Conservation (phyloP, 2,113 vertebrate genomes). For the Cettia cetti region DNA sequence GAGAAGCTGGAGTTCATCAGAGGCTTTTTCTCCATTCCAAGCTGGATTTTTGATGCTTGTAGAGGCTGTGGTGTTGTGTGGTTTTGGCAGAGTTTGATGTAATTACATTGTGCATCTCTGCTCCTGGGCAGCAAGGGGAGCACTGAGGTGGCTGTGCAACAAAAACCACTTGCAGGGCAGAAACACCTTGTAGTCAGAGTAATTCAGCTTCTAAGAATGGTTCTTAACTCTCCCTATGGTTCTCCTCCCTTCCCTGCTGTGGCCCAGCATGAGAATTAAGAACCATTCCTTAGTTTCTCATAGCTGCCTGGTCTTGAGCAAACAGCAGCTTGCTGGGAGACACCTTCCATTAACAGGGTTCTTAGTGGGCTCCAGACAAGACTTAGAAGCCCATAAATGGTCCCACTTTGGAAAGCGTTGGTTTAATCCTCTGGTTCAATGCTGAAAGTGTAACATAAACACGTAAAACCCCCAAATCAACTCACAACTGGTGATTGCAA, state of each 20-base stretch:
- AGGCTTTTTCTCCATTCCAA: not conserved
- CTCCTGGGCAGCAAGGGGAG: not conserved
- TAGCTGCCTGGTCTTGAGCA: not conserved
- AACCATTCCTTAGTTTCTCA: not conserved
- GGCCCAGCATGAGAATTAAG: not conserved
- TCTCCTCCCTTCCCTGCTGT: fast-evolving
- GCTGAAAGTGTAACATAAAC: not conserved
- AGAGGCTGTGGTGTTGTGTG: not conserved
- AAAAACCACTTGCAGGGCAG: not conserved
- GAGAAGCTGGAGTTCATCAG: not conserved
- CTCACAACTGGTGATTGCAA: not conserved
- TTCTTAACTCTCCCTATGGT: not conserved
- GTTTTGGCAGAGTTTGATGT: not conserved
- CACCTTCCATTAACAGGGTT: not conserved
- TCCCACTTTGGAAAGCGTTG: not conserved
- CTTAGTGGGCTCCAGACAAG: fast-evolving
- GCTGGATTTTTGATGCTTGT: not conserved
- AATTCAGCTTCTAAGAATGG: not conserved
- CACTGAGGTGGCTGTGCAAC: not conserved
- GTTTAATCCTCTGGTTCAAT: not conserved
- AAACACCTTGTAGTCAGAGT: not conserved
- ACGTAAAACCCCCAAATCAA: not conserved
- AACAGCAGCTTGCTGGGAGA: not conserved
- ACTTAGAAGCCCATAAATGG: not conserved
- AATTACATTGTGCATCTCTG: not conserved